Evolutionary conservation across 2,888 invertebrate species (phyloP).

Genomic region (Pachydiplax longipennis): DNA sequence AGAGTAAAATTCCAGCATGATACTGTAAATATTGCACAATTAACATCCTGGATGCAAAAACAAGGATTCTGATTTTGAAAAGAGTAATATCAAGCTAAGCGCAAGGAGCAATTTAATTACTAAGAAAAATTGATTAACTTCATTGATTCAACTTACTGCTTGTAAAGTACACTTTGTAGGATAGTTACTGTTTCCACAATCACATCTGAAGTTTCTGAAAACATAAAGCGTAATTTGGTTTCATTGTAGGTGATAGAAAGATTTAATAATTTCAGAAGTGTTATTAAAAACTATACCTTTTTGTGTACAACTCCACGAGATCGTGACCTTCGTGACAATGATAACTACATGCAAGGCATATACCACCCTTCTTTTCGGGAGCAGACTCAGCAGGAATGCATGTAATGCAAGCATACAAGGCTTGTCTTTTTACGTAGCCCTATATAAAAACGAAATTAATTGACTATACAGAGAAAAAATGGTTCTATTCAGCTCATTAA

Average conservation of each 20-base stretch:
- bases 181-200: slow-evolving; percentile 88
- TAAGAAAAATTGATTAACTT: no score
- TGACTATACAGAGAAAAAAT: background rate
- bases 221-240: background rate
- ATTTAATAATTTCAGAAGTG: background rate
- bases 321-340: slow-evolving; percentile 97
- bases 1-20: background rate
- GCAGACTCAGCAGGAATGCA: slow-evolving; percentile 75
- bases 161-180: slow-evolving; percentile 73
- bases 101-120: no score
- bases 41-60: no score
- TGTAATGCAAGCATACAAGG: slow-evolving; percentile 92
- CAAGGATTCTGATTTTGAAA: slow-evolving; percentile 40
- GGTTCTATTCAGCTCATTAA: no score
- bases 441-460: slow-evolving; percentile 59
- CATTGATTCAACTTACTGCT: slow-evolving; percentile 59
- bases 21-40: no score
- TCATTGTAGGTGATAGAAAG: background rate
- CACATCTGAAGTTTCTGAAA: slow-evolving; percentile 87
- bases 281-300: slow-evolving; percentile 61
- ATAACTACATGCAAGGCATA: slow-evolving; percentile 94
- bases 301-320: slow-evolving; percentile 94
- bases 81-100: no score
- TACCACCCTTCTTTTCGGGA: slow-evolving; percentile 74
- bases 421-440: slow-evolving; percentile 93